phyloP scores from a whole-genome alignment of 1,140 invertebrate species.

The Drosophila carrolli region DNA sequence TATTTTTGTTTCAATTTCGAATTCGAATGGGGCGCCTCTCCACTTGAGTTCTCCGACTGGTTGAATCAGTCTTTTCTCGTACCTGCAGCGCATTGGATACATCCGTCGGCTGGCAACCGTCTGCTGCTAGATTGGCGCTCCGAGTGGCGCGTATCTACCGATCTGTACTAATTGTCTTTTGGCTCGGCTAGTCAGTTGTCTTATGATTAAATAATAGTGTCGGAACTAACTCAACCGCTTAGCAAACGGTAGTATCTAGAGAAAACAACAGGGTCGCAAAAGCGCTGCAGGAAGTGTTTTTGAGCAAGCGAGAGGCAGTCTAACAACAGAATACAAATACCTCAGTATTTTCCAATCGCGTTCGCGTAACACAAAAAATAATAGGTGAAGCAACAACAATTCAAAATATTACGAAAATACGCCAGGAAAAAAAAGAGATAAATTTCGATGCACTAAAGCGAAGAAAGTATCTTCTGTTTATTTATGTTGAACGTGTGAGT shows the following conservation, averaged over 20 bases:
- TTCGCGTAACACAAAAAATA: constrained; percentile 39
- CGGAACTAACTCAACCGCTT: constrained; percentile 7
- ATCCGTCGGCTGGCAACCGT: constrained; percentile 52
- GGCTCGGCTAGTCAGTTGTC: constrained; percentile 27
- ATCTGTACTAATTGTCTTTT: constrained; percentile 20
- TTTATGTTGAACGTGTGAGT: constrained; percentile 57
- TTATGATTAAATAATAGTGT: constrained; percentile 14
- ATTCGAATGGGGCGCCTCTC: constrained; percentile 8
- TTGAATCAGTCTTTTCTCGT: constrained; percentile 69
- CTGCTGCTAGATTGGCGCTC: constrained; percentile 44
- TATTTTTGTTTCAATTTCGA: constrained; percentile 4
- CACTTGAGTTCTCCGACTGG: constrained; percentile 27
- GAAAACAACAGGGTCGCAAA: constrained; percentile 15
- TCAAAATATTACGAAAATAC: constrained; percentile 55
- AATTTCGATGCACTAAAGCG: constrained; percentile 28
- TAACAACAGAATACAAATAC: constrained; percentile 11
- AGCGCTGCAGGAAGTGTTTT: not conserved
- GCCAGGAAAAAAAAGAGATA: constrained; percentile 44
- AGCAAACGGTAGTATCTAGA: constrained; percentile 22
- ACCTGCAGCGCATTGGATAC: constrained; percentile 73
- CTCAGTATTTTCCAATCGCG: constrained; percentile 38
- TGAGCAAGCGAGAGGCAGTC: constrained; percentile 11
- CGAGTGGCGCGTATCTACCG: constrained; percentile 47
- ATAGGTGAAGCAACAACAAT: constrained; percentile 27
- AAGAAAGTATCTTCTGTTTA: constrained; percentile 61